These are phyloP conservation scores for Pygoscelis antarcticus DNA, from an alignment of 2,113 vertebrate genomes.

Conservation along the genomic window DNA sequence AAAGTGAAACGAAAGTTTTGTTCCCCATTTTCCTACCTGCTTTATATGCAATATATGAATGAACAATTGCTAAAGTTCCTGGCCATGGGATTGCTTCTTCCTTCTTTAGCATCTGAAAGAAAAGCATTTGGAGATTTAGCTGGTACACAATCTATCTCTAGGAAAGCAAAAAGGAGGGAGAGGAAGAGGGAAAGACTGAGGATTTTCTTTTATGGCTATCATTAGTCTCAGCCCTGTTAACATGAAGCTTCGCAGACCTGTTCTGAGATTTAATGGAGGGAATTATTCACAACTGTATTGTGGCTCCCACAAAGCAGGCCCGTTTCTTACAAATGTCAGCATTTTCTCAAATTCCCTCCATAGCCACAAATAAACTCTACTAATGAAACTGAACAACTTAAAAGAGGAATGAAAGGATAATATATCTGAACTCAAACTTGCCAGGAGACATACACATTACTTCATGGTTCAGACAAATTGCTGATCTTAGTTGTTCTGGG, in stretches of 20 bases:
- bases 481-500: constrained; percentile 7
- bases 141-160: background rate
- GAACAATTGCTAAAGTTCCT: constrained; percentile 97
- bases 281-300: constrained; percentile 47
- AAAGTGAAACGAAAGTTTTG: background rate
- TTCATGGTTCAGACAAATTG: constrained; percentile 2
- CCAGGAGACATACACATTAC: constrained; percentile 27
- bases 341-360: constrained; percentile 24
- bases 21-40: constrained; percentile 83
- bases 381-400: constrained; percentile 31
- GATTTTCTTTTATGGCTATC: background rate
- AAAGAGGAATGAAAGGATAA: constrained; percentile 40
- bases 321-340: constrained; percentile 44
- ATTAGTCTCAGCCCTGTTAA: constrained; percentile 11
- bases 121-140: constrained; percentile 32
- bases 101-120: constrained; percentile 95
- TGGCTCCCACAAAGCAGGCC: constrained; percentile 27
- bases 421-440: constrained; percentile 20
- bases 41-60: constrained; percentile 99
- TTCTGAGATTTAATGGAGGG: constrained; percentile 46
- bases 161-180: constrained; percentile 1
- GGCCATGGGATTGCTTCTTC: constrained; percentile 99
- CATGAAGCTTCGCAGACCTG: background rate
- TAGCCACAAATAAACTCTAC: constrained; percentile 5
- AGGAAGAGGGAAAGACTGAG: background rate